Conservation (phyloP, 92 coral and sea anemone species). For the Montipora capitata region DNA sequence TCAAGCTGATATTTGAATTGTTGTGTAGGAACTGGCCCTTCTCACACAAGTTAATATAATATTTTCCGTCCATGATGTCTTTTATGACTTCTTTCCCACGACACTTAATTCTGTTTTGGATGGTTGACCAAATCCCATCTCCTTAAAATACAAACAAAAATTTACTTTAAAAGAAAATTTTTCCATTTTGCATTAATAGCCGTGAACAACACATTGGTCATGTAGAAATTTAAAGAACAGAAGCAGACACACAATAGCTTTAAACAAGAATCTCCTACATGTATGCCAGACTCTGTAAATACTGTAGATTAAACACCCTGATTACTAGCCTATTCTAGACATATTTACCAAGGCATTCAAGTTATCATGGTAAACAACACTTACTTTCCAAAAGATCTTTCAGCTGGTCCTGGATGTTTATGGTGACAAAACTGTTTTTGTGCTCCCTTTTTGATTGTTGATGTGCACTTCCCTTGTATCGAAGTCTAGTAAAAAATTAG, state of each 20-base stretch:
- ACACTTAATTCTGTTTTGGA: slow-evolving; percentile 34
- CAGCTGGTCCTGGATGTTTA: slow-evolving; percentile 56
- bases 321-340: background rate
- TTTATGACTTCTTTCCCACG: slow-evolving; percentile 45
- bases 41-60: slow-evolving; percentile 45
- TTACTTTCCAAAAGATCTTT: slow-evolving; percentile 62
- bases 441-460: slow-evolving; percentile 63
- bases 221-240: too few species aligned
- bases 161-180: too few species aligned
- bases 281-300: too few species aligned
- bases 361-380: background rate
- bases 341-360: background rate
- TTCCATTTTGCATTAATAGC: too few species aligned
- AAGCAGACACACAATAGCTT: too few species aligned
- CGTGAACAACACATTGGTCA: too few species aligned
- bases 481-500: slow-evolving; percentile 27
- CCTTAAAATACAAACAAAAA: too few species aligned
- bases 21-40: slow-evolving; percentile 53
- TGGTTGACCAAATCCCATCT: slow-evolving; percentile 44
- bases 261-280: too few species aligned
- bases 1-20: slow-evolving; percentile 65
- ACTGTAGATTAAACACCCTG: background rate
- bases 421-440: slow-evolving; percentile 74
- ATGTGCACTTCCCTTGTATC: slow-evolving; percentile 63
- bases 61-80: slow-evolving; percentile 73